Conservation (phyloP, 2,888 invertebrate species). For the Steinernema scapterisci region DNA sequence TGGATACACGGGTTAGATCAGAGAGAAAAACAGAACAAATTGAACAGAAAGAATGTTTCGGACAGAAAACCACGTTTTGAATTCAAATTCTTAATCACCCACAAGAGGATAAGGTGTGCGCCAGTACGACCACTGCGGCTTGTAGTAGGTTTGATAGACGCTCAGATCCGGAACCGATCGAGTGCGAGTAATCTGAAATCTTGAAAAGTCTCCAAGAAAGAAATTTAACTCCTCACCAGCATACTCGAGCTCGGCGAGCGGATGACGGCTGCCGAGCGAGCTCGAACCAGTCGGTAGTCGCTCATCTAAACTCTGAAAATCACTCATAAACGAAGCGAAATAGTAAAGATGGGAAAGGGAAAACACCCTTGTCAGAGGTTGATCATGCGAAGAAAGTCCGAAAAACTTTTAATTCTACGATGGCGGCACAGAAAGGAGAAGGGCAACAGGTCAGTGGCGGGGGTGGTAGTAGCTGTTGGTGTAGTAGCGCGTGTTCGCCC, state of each 20-base stretch:
- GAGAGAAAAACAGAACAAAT: too few relatives aligned
- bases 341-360: conserved; percentile 23
- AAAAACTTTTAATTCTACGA: conserved; percentile 19
- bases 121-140: conserved; percentile 25
- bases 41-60: too few relatives aligned
- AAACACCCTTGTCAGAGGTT: conserved; percentile 9
- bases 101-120: conserved; percentile 9
- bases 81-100: neutral
- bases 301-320: neutral
- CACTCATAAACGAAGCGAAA: neutral
- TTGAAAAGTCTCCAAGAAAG: too few relatives aligned
- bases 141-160: conserved; percentile 40
- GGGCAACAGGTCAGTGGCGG: neutral
- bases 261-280: neutral
- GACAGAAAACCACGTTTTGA: too few relatives aligned
- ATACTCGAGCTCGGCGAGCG: neutral
- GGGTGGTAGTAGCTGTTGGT: conserved; percentile 23
- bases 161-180: conserved; percentile 56
- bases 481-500: conserved; percentile 27
- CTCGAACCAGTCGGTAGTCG: conserved; percentile 20
- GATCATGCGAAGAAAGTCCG: neutral
- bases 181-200: conserved; percentile 49
- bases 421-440: conserved; percentile 1
- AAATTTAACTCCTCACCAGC: neutral
- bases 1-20: neutral